These are phyloP conservation scores for Diplolepis rosae DNA, from an alignment of 2,888 invertebrate species.

Conservation along the genomic window DNA sequence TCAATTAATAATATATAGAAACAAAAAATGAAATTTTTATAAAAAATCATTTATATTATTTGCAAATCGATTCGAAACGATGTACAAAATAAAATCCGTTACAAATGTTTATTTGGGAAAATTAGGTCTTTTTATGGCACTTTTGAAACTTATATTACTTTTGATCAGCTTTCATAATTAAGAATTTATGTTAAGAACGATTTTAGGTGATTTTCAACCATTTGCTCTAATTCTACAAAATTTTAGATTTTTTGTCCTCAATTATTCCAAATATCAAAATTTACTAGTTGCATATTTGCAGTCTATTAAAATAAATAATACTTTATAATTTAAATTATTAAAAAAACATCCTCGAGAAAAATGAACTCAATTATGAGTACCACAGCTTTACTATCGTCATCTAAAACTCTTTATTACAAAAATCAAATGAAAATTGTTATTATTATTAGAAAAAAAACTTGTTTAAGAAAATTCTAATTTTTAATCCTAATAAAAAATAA, in stretches of 20 bases:
- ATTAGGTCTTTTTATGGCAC: conserved; percentile 1
- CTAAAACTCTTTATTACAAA: too few species aligned
- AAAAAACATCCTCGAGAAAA: neutral
- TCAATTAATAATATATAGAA: too few species aligned
- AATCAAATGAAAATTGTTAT: too few species aligned
- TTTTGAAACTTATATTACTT: too few species aligned
- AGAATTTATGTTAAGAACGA: neutral
- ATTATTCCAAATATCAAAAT: neutral
- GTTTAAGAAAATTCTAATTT: too few species aligned
- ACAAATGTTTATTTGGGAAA: neutral
- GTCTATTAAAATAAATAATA: neutral
- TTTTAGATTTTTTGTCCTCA: neutral
- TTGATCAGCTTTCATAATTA: neutral
- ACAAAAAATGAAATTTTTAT: neutral
- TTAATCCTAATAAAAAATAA: too few species aligned
- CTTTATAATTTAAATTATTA: neutral
- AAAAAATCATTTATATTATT: neutral
- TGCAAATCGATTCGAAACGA: neutral
- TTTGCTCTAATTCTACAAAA: neutral
- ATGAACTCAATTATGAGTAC: neutral
- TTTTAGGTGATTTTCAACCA: too few species aligned
- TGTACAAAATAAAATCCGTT: neutral
- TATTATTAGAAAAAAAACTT: too few species aligned
- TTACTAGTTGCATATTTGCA: conserved; percentile 3
- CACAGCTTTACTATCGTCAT: neutral